These are phyloP conservation scores for Aegypius monachus DNA, from an alignment of 2,113 vertebrate species.

Conservation along the genomic window DNA sequence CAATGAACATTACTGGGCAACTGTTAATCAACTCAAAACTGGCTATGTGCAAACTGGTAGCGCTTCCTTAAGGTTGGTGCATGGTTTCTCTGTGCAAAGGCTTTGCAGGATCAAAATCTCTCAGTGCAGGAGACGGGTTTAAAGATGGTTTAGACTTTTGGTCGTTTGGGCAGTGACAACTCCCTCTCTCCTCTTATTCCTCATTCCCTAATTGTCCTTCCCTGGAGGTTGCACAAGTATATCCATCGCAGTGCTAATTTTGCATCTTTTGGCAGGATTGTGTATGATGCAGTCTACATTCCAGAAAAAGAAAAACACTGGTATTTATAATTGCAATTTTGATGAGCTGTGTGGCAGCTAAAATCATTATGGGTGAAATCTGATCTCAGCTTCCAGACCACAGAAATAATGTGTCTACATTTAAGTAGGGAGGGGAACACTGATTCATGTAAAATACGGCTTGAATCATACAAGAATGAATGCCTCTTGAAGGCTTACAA, in stretches of 20 bases:
- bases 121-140: background rate
- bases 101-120: background rate
- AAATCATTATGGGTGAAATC: conserved; percentile 57
- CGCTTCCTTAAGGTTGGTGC: background rate
- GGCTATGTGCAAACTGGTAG: background rate
- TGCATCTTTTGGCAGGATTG: conserved; percentile 43
- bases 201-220: conserved; percentile 22
- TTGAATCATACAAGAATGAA: conserved; percentile 48
- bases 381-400: conserved; percentile 45
- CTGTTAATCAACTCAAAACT: background rate
- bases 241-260: background rate
- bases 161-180: background rate
- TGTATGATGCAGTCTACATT: conserved; percentile 34
- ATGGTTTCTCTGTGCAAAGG: background rate
- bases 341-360: conserved; percentile 57
- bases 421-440: conserved; percentile 55
- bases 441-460: conserved; percentile 20
- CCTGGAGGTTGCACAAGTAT: conserved; percentile 1
- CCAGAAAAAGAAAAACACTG: conserved; percentile 41
- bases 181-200: background rate
- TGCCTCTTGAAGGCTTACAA: conserved; percentile 32
- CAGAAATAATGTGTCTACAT: conserved; percentile 50
- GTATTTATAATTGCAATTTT: conserved; percentile 57
- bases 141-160: conserved; percentile 14
- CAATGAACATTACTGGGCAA: background rate